Conservation (phyloP, 2,113 vertebrate species). For the Andinoacara biseriatus region DNA sequence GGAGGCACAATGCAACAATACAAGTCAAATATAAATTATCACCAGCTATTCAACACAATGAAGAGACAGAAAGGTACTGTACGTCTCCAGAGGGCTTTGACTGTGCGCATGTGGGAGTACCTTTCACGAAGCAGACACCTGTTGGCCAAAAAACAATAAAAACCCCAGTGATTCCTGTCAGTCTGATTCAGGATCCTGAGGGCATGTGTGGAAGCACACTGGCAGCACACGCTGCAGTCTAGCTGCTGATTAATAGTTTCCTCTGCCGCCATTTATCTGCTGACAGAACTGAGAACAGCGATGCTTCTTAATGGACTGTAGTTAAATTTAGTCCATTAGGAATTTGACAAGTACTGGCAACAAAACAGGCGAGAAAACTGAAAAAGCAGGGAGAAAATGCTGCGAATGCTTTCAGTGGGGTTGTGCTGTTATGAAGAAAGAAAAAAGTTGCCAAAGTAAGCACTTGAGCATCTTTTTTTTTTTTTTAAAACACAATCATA, state of each 20-base stretch:
- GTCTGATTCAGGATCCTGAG: neutral
- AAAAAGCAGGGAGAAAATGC: fast-evolving
- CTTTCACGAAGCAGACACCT: slow-evolving; percentile 40
- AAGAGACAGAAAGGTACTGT: slow-evolving; percentile 69
- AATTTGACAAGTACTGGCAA: neutral
- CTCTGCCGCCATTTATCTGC: neutral
- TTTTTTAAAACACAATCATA: no score
- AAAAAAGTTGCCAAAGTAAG: fast-evolving
- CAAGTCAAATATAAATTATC: slow-evolving; percentile 93
- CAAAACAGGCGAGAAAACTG: fast-evolving
- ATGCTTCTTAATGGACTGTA: neutral
- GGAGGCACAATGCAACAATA: slow-evolving; percentile 84
- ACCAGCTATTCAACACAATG: slow-evolving; percentile 86
- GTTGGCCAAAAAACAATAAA: slow-evolving; percentile 43
- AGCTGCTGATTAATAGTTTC: neutral
- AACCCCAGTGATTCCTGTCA: slow-evolving; percentile 17
- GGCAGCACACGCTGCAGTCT: neutral
- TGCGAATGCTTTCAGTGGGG: neutral
- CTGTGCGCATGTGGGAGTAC: slow-evolving; percentile 67
- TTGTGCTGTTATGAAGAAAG: neutral
- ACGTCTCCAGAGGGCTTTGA: neutral
- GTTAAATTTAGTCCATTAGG: neutral
- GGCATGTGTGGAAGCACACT: neutral
- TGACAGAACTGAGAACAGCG: neutral
- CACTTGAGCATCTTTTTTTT: no score